Percentiles rank a stretch among this genome's conserved stretches.
phyloP scores from a whole-genome alignment of 2,113 vertebrate species.

The Alectura lathami region DNA sequence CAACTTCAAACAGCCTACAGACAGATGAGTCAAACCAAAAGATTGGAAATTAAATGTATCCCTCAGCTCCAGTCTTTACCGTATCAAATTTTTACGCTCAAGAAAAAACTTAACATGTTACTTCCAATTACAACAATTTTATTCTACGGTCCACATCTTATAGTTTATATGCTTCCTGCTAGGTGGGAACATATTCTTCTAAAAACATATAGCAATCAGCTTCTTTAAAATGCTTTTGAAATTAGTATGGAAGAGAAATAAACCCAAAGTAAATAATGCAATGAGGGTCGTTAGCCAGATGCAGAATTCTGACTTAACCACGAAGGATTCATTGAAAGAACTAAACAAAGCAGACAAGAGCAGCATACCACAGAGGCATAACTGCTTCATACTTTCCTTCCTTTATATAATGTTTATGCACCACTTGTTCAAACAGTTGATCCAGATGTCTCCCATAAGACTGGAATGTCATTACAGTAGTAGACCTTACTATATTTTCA shows the following conservation, averaged over 20 bases:
- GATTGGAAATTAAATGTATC: not conserved
- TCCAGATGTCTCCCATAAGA: not conserved
- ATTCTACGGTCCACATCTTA: not conserved
- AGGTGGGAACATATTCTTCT: not conserved
- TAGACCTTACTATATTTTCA: too few species aligned
- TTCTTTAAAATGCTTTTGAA: not conserved
- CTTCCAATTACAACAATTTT: not conserved
- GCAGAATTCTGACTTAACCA: not conserved
- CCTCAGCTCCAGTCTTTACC: not conserved
- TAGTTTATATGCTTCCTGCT: not conserved
- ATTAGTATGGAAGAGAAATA: not conserved
- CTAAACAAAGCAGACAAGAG: not conserved
- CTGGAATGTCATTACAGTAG: not conserved
- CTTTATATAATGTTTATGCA: not conserved
- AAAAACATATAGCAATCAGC: not conserved
- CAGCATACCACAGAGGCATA: not conserved
- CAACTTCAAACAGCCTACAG: not conserved
- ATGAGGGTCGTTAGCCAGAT: not conserved
- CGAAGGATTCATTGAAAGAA: not conserved
- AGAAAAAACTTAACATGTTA: not conserved
- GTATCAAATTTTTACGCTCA: not conserved
- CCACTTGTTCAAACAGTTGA: not conserved
- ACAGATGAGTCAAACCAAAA: not conserved
- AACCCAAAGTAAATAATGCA: not conserved
- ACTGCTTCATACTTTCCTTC: not conserved